These are phyloP conservation scores for Cataglyphis albicans DNA, from an alignment of 2,888 invertebrate genomes.

Conservation along the genomic window DNA sequence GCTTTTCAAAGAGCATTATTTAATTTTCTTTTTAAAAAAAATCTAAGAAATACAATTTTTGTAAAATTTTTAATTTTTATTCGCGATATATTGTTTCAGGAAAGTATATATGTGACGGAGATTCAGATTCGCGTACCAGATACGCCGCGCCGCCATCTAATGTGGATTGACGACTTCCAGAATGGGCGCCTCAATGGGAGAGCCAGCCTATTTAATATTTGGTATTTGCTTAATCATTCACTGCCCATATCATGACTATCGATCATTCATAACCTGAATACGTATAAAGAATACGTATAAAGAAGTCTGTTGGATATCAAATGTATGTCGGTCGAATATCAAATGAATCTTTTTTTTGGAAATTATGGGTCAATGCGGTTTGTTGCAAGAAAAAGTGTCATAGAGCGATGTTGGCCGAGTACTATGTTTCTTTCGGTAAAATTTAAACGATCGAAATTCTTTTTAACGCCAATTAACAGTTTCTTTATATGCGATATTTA, in stretches of 20 bases:
- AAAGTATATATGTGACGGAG: constrained; percentile 95
- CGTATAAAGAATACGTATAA: constrained; percentile 50
- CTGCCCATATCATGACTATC: constrained; percentile 78
- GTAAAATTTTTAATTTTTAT: not conserved
- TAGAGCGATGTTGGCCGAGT: not conserved
- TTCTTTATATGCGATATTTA: not conserved
- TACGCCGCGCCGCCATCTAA: constrained; percentile 86
- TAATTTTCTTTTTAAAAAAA: not conserved
- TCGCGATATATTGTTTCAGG: constrained; percentile 85
- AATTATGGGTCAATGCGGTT: not conserved
- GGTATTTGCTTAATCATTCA: constrained; percentile 78
- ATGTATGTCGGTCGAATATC: constrained; percentile 11
- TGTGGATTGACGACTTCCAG: constrained; percentile 82
- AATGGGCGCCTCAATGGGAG: constrained; percentile 81
- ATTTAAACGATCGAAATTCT: constrained; percentile 8
- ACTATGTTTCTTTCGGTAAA: not conserved
- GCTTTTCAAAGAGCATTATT: not conserved
- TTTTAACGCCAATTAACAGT: not conserved
- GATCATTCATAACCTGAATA: constrained; percentile 67
- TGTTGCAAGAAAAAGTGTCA: not conserved
- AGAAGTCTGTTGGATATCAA: constrained; percentile 75
- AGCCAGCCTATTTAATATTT: constrained; percentile 79
- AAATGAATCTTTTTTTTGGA: constrained; percentile 12
- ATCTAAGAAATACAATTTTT: not conserved
- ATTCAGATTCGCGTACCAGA: constrained; percentile 87